Percentiles rank a stretch among this genome's conserved stretches.
Conservation (phyloP, 2,888 invertebrate species). For the Halictus ligatus region DNA sequence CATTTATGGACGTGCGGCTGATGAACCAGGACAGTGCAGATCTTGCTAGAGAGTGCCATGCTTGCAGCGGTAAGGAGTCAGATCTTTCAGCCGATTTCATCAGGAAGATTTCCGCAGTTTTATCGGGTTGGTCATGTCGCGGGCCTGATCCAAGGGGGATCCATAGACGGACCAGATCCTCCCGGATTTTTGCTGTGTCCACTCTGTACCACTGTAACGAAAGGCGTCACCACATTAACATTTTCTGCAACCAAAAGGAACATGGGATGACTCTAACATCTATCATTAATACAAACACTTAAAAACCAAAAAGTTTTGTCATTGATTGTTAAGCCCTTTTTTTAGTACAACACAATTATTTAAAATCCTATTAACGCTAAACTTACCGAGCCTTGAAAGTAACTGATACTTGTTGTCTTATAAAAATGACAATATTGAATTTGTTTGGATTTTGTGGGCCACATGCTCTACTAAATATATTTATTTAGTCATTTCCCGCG, state of each 20-base stretch:
- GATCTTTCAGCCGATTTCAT: conserved; percentile 91
- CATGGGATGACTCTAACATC: not conserved
- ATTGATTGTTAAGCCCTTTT: no score
- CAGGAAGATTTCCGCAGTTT: conserved; percentile 91
- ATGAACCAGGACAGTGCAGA: conserved; percentile 95
- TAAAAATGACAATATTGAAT: no score
- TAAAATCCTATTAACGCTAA: no score
- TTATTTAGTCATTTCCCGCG: no score
- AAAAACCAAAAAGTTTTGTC: no score
- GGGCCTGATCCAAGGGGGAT: conserved; percentile 87
- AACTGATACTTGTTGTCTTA: no score
- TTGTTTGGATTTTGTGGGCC: no score
- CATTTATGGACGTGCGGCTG: conserved; percentile 98
- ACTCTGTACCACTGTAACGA: conserved; percentile 90
- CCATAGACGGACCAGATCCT: conserved; percentile 87
- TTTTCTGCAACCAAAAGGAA: not conserved
- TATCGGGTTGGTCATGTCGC: conserved; percentile 85
- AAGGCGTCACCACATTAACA: not conserved
- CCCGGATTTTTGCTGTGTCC: conserved; percentile 86
- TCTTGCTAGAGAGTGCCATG: conserved; percentile 95
- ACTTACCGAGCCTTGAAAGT: no score
- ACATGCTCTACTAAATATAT: no score
- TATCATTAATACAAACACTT: not conserved
- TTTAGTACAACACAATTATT: no score
- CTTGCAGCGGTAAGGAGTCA: conserved; percentile 94